These are phyloP conservation scores for Mycteria americana DNA, from an alignment of 2,797 vertebrate genomes.

Conservation along the genomic window DNA sequence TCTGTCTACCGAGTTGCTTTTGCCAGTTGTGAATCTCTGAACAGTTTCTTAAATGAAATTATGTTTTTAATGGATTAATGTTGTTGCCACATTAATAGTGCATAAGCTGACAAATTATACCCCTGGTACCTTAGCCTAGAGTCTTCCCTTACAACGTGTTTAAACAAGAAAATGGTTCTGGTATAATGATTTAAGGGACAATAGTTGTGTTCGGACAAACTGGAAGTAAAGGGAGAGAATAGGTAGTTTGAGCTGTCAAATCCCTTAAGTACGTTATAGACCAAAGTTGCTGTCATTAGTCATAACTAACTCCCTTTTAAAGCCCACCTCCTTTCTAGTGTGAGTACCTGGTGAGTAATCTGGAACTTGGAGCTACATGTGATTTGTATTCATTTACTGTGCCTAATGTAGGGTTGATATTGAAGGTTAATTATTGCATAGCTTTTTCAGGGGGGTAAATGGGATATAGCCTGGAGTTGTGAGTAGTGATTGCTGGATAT, in stretches of 20 bases:
- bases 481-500: not conserved
- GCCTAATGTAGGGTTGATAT: not conserved
- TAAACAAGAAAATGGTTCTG: not conserved
- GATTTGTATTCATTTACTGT: not conserved
- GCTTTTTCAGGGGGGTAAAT: not conserved
- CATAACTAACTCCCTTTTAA: not conserved
- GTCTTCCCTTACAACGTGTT: not conserved
- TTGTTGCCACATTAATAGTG: not conserved
- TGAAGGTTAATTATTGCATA: not conserved
- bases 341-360: not conserved
- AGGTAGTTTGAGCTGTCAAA: not conserved
- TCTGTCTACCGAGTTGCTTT: not conserved
- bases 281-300: not conserved
- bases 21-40: not conserved
- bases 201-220: not conserved
- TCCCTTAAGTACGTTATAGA: not conserved
- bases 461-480: not conserved
- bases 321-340: not conserved
- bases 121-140: not conserved
- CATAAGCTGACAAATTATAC: not conserved
- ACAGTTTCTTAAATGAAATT: not conserved
- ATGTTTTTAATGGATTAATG: not conserved
- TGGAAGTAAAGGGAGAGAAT: not conserved
- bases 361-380: fast-evolving
- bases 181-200: not conserved